phyloP scores from a whole-genome alignment of 2,113 vertebrate genomes.

The Rhinogobius similis region DNA sequence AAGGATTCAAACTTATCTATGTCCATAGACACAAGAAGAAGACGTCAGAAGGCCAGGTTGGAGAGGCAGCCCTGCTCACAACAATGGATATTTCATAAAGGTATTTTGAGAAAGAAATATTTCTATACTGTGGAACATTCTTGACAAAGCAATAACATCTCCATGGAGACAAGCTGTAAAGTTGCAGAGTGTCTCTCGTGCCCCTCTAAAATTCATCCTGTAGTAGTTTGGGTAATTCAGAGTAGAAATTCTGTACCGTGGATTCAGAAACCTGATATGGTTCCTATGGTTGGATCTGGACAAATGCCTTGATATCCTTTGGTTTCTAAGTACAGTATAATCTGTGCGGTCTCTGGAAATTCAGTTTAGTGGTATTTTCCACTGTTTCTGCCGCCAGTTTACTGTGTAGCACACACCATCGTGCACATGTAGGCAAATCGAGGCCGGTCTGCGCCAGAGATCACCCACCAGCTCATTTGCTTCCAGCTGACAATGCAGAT shows the following conservation, averaged over 20 bases:
- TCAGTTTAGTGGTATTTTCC: slow-evolving; percentile 45
- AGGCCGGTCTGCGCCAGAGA: slow-evolving; percentile 55
- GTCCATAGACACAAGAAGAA: neutral
- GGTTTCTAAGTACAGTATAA: slow-evolving; percentile 26
- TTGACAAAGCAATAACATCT: too few species aligned
- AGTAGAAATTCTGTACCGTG: too few species aligned
- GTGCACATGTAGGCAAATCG: slow-evolving; percentile 52
- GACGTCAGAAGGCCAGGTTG: too few species aligned
- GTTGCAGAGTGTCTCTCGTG: too few species aligned
- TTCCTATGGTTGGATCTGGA: slow-evolving; percentile 51
- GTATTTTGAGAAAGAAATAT: too few species aligned
- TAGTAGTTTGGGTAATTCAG: too few species aligned
- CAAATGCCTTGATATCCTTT: slow-evolving; percentile 44
- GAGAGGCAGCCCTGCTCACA: too few species aligned
- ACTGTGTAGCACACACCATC: slow-evolving; percentile 19
- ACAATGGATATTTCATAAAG: too few species aligned
- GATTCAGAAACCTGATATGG: slow-evolving; percentile 57
- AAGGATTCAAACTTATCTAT: too few species aligned
- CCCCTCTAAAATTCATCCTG: neutral
- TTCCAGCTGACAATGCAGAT: slow-evolving; percentile 59
- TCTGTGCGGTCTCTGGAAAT: slow-evolving; percentile 56
- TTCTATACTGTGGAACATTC: too few species aligned
- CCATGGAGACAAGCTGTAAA: too few species aligned
- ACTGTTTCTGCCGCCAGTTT: slow-evolving; percentile 36
- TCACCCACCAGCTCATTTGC: slow-evolving; percentile 56